Evolutionary conservation across 2,113 vertebrate species (phyloP).

Genomic region (Cebidichthys violaceus): DNA sequence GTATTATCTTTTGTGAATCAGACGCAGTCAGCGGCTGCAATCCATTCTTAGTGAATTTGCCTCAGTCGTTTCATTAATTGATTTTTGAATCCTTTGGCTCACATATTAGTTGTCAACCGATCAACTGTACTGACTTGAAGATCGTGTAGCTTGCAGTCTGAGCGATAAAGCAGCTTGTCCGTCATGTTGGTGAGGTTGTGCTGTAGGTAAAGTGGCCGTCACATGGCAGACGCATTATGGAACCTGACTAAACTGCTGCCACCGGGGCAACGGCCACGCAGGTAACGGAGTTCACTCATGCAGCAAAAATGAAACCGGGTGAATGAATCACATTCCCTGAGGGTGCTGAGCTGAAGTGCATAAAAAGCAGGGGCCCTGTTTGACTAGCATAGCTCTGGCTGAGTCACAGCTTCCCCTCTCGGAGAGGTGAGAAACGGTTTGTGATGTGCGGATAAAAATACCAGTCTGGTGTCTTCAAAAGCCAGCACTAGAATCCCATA

Average conservation of each 20-base stretch:
- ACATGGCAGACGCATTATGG: not conserved
- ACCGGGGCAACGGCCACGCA: not conserved
- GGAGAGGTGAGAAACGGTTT: conserved; percentile 56
- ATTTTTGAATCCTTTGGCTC: not conserved
- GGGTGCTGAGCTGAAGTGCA: conserved; percentile 24
- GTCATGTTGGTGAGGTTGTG: not conserved
- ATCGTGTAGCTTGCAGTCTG: not conserved
- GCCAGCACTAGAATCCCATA: conserved; percentile 23
- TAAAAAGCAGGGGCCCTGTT: conserved; percentile 29
- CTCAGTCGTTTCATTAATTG: not conserved
- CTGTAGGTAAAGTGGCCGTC: conserved; percentile 2
- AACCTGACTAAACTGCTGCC: not conserved
- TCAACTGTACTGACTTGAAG: not conserved
- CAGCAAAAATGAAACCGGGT: conserved; percentile 34
- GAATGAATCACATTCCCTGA: conserved; percentile 57
- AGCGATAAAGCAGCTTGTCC: conserved; percentile 1
- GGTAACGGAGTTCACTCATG: conserved; percentile 30
- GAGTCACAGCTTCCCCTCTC: conserved; percentile 57
- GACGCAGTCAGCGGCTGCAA: too few relatives aligned
- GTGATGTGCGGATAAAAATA: conserved; percentile 65
- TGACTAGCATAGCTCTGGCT: conserved; percentile 34
- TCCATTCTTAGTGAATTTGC: too few relatives aligned
- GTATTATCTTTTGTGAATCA: too few relatives aligned
- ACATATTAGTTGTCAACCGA: not conserved
- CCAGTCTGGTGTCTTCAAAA: conserved; percentile 37